Base-by-base conservation (phyloP, 2,888 invertebrate species). In the Bursaphelenchus okinawaensis region DNA sequence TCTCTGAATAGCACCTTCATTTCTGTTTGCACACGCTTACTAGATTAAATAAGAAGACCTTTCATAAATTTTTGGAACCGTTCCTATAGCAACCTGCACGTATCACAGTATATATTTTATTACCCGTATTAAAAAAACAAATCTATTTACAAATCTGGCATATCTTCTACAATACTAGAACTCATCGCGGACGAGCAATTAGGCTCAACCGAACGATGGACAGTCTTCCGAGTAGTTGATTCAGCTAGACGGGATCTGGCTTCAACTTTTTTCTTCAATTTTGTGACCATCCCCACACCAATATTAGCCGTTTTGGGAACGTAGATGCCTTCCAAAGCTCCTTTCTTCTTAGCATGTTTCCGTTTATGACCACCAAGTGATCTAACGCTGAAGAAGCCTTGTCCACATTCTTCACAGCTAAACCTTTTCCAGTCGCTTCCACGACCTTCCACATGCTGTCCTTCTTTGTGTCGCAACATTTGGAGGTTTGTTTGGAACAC, bases 341-440 rank as follows among this genome's bases (percentile, higher is more conserved):
- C 40, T 59, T 20, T 19, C 26, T 23, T 59, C 50, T 40, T 31
- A 40, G 60, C 8, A 59, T 27, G 23, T 59, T 59, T 40, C n/a
- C 40, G 40, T 50, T 40, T 50, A 24, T 59, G 60, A 12, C 60
- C 60, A 20, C 23, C 60, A 22, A 59, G 51, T 16, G 50, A 40
- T 22, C 31, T 19, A 20, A 40, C 22, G 23, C 50, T 40, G 22
- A 22, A 31, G 60, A 59, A 59, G 7, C 60, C 20, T 9, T 50
- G 60, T 50, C 60, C 60, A 4, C 60, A 59, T 26, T 59, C 60
- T 29, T 59, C 60, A 50, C 60, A 59, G 16, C 19, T 12, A 27
- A 50, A 59, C 12, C 40, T 22, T 16, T 40, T 59, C 55, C 29
- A 23, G 50, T 40, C 16, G 8, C 2, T 1, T n/a, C 50, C 27